A percentile compares a stretch with the other conserved stretches of the same genome.
Evolutionary conservation across 2,113 vertebrate genomes (phyloP).

Genomic region (Dasyprocta punctata): DNA sequence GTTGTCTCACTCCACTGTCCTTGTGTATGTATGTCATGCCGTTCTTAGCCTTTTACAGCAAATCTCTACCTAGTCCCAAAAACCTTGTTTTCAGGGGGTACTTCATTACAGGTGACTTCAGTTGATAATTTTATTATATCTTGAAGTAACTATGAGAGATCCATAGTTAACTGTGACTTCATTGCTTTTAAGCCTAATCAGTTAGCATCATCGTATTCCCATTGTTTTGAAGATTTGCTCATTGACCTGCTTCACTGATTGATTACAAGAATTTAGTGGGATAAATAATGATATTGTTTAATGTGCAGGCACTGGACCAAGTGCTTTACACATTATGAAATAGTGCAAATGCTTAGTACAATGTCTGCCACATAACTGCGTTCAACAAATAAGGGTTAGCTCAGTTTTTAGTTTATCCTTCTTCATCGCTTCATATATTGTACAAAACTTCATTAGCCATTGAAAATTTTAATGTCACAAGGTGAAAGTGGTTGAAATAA

Average conservation of each 20-base stretch:
- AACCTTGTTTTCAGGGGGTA: background rate
- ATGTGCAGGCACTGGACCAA: background rate
- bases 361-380: background rate
- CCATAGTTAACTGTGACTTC: background rate
- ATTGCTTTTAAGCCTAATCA: background rate
- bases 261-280: conserved; percentile 31
- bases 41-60: background rate
- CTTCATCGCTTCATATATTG: background rate
- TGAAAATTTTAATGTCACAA: background rate
- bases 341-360: background rate
- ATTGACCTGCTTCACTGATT: background rate
- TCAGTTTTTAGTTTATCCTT: conserved; percentile 1
- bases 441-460: background rate
- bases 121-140: background rate
- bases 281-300: background rate
- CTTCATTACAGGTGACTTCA: background rate
- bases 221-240: background rate
- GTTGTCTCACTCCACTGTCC: background rate
- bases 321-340: background rate
- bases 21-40: background rate
- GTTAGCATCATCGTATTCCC: background rate
- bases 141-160: background rate
- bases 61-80: background rate
- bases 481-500: background rate
- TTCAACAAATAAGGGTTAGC: background rate